Percentiles rank a stretch among this genome's conserved stretches.
Evolutionary conservation across 2,797 vertebrate genomes (phyloP).

Genomic region (Chelon auratus): DNA sequence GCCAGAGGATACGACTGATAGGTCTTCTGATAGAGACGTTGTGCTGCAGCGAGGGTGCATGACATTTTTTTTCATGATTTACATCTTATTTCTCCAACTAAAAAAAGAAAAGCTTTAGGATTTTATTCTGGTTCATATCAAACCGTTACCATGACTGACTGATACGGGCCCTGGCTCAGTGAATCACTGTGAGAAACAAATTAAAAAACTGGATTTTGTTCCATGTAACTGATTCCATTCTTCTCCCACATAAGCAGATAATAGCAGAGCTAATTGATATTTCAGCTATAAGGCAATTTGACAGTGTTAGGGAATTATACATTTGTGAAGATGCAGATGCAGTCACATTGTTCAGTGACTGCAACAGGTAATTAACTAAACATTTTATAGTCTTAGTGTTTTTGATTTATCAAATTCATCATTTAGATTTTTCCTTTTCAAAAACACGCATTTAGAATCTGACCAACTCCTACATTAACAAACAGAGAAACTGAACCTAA

Average conservation of each 20-base stretch:
- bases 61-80: constrained; percentile 23
- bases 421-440: not conserved
- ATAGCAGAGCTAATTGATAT: too few species aligned
- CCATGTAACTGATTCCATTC: too few species aligned
- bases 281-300: too few species aligned
- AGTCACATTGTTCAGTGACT: too few species aligned
- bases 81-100: constrained; percentile 1
- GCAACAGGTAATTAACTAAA: too few species aligned
- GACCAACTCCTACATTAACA: not conserved
- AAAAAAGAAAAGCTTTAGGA: not conserved
- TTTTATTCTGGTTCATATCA: constrained; percentile 6
- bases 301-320: too few species aligned
- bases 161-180: too few species aligned
- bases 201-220: too few species aligned
- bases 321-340: too few species aligned
- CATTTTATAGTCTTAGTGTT: not conserved
- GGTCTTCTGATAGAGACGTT: constrained; percentile 43
- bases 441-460: not conserved
- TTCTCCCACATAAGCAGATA: too few species aligned
- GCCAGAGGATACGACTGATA: constrained; percentile 39
- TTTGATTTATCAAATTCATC: not conserved
- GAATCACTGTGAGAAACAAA: too few species aligned
- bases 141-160: not conserved
- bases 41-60: constrained; percentile 13
- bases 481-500: constrained; percentile 12